phyloP scores from a whole-genome alignment of 1,140 invertebrate species.

The Psilanteris sp. region DNA sequence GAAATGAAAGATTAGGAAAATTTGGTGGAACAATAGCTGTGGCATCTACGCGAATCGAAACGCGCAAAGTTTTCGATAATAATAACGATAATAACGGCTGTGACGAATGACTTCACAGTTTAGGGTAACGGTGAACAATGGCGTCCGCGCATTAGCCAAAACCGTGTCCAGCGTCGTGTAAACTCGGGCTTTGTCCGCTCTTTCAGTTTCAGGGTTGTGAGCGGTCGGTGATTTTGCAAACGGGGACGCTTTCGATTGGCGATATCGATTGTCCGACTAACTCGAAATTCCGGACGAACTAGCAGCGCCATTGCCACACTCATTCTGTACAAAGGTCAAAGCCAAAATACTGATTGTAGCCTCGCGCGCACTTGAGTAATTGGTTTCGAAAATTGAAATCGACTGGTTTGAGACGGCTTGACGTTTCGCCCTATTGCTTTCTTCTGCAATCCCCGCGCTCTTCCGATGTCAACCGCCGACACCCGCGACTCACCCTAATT shows the following conservation, averaged over 20 bases:
- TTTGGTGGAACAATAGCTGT: conserved; percentile 13
- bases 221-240: conserved; percentile 45
- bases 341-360: conserved; percentile 61
- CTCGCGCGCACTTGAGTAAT: conserved; percentile 59
- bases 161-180: conserved; percentile 49
- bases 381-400: conserved; percentile 64
- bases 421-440: conserved; percentile 58
- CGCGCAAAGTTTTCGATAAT: conserved; percentile 45
- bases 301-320: conserved; percentile 40
- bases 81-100: conserved; percentile 52
- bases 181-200: conserved; percentile 38
- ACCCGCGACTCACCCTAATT: conserved; percentile 46
- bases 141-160: conserved; percentile 30
- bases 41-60: conserved; percentile 20
- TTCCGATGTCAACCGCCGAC: neutral
- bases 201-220: conserved; percentile 27
- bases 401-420: conserved; percentile 50
- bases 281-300: conserved; percentile 52
- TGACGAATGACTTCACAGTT: conserved; percentile 55
- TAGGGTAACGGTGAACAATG: conserved; percentile 47
- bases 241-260: conserved; percentile 50
- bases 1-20: conserved; percentile 11
- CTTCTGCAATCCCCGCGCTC: conserved; percentile 24
- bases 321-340: conserved; percentile 64
- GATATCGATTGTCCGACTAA: conserved; percentile 53